Conservation (phyloP, 2,888 invertebrate genomes). For the Girardia tigrina region DNA sequence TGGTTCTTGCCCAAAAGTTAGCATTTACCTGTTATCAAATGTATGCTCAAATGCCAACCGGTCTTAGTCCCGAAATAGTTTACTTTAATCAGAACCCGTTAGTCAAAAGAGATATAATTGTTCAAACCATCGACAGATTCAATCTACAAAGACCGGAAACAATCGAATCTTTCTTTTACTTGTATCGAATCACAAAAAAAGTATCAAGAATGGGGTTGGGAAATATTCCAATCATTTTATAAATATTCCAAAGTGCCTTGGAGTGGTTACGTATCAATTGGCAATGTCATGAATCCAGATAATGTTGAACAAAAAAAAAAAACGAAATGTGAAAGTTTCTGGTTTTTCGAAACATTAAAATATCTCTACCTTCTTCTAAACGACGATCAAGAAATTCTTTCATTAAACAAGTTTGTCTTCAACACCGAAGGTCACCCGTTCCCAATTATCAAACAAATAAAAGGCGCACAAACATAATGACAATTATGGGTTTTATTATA, state of each 20-base stretch:
- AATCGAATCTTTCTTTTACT: too few relatives aligned
- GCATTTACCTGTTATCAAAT: constrained; percentile 83
- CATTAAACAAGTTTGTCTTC: constrained; percentile 63
- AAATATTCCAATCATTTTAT: constrained; percentile 80
- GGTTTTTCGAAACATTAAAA: constrained; percentile 89
- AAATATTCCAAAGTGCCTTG: constrained; percentile 68
- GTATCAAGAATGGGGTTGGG: constrained; percentile 96
- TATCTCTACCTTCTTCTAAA: constrained; percentile 79
- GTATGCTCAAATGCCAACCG: constrained; percentile 78
- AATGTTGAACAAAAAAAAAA: constrained; percentile 49
- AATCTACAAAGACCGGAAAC: too few relatives aligned
- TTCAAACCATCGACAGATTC: too few relatives aligned
- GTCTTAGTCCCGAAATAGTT: constrained; percentile 85
- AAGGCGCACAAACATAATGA: too few relatives aligned
- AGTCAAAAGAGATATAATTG: constrained; percentile 25
- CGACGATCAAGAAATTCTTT: constrained; percentile 56
- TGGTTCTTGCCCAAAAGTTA: constrained; percentile 72
- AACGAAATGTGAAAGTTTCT: constrained; percentile 94
- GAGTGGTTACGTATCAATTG: constrained; percentile 38
- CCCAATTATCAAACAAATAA: constrained; percentile 57
- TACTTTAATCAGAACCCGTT: constrained; percentile 71
- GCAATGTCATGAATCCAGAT: constrained; percentile 46
- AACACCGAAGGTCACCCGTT: constrained; percentile 91
- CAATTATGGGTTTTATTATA: too few relatives aligned
- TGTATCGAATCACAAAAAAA: too few relatives aligned